Conservation (phyloP, 2,113 vertebrate genomes). For the Xenopus laevis region DNA sequence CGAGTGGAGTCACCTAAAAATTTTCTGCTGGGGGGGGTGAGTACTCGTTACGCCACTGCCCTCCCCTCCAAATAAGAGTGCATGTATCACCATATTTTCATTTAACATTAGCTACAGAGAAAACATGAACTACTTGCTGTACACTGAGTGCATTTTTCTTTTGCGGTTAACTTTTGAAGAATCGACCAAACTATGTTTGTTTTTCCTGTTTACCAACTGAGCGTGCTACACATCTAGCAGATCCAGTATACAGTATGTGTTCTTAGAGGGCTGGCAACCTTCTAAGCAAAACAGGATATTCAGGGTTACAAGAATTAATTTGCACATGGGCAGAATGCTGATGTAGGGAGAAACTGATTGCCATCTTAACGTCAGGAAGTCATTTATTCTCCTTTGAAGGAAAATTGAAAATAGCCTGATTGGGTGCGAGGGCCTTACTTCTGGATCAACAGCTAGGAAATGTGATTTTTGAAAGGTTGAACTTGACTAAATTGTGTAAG, state of each 20-base stretch:
- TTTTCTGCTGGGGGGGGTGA: too few relatives aligned
- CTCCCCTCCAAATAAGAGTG: too few relatives aligned
- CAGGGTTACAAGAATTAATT: background rate
- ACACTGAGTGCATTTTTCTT: too few relatives aligned
- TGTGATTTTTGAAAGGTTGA: background rate
- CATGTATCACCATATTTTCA: too few relatives aligned
- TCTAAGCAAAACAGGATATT: background rate
- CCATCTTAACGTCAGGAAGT: background rate
- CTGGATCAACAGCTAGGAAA: background rate
- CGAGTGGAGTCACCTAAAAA: too few relatives aligned
- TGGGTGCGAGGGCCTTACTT: background rate
- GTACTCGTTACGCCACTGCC: too few relatives aligned
- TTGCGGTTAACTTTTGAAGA: background rate
- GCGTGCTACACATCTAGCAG: background rate
- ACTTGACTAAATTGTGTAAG: background rate
- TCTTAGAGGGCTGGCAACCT: background rate
- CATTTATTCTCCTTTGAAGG: background rate
- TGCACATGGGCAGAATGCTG: background rate
- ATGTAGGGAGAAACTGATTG: background rate
- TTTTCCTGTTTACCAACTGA: background rate
- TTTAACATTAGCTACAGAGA: too few relatives aligned
- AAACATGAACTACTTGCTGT: too few relatives aligned
- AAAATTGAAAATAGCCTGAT: constrained; percentile 1
- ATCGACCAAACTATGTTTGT: background rate
- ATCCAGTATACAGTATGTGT: background rate